Percentiles rank a stretch among this genome's conserved stretches.
Evolutionary conservation across 1,140 invertebrate genomes (phyloP).

Genomic region (Tetramorium parvispinum): DNA sequence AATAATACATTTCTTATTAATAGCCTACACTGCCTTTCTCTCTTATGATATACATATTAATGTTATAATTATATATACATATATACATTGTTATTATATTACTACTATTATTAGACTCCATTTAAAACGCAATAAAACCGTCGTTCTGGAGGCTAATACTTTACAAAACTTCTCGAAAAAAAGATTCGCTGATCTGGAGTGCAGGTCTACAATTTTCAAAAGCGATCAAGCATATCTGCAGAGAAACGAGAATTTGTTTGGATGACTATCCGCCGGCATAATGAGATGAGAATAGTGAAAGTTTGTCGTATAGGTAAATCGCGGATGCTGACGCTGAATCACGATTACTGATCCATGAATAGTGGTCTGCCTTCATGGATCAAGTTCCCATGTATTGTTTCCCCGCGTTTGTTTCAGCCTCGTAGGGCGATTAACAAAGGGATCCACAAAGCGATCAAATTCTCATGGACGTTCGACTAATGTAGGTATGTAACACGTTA

Average conservation of each 20-base stretch:
- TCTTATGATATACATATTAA: neutral
- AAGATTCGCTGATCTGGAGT: neutral
- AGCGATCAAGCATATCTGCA: conserved; percentile 17
- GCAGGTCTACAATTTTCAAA: conserved; percentile 13
- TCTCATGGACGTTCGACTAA: neutral
- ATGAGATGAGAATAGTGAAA: conserved; percentile 58
- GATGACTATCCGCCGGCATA: conserved; percentile 43
- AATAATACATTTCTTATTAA: neutral
- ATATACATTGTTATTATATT: neutral
- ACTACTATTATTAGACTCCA: neutral
- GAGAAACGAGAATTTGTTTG: conserved; percentile 17
- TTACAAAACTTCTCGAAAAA: neutral
- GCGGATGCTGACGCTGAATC: conserved; percentile 39
- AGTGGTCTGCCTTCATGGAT: conserved; percentile 36
- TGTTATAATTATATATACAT: neutral
- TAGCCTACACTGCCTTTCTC: neutral
- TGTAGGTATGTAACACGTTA: neutral
- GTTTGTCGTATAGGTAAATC: conserved; percentile 46
- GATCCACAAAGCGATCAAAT: neutral
- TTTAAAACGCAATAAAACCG: neutral
- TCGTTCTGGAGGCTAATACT: neutral
- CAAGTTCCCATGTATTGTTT: conserved; percentile 11
- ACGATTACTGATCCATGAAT: conserved; percentile 29
- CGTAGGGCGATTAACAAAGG: neutral
- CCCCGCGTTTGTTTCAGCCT: neutral